Percentiles rank a stretch among this genome's conserved stretches.
Evolutionary conservation across 1,140 invertebrate genomes (phyloP).

Genomic region (Drosophila kohkoa): DNA sequence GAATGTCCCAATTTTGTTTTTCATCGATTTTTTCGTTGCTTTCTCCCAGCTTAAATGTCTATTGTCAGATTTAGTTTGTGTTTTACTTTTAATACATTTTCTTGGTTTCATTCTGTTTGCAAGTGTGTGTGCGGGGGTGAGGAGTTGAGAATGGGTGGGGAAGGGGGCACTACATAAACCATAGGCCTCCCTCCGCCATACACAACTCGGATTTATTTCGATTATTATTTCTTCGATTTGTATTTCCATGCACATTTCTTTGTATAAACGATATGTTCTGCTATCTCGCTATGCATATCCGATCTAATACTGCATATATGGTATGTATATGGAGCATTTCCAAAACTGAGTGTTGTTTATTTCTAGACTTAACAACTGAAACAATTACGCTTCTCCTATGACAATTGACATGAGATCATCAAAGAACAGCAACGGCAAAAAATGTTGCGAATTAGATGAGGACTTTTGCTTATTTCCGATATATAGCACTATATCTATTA

Average conservation of each 20-base stretch:
- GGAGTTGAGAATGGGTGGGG: not conserved
- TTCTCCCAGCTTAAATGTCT: slow-evolving; percentile 54
- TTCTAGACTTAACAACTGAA: slow-evolving; percentile 47
- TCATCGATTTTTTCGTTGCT: slow-evolving; percentile 50
- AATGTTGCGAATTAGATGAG: slow-evolving; percentile 29
- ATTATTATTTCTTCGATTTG: slow-evolving; percentile 1
- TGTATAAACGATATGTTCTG: slow-evolving; percentile 76
- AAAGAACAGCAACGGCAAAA: slow-evolving; percentile 24
- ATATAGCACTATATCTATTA: slow-evolving; percentile 16
- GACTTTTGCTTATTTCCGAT: not conserved
- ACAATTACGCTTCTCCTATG: slow-evolving; percentile 32
- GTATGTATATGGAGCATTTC: slow-evolving; percentile 7
- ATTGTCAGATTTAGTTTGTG: slow-evolving; percentile 46
- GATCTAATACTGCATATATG: not conserved
- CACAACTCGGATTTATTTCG: slow-evolving; percentile 15
- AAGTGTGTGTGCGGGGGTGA: slow-evolving; percentile 11
- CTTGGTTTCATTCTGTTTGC: slow-evolving; percentile 14
- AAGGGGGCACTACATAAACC: slow-evolving; percentile 36
- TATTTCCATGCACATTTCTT: slow-evolving; percentile 36
- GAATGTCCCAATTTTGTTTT: slow-evolving; percentile 12
- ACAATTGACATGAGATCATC: slow-evolving; percentile 73
- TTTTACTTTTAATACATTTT: slow-evolving; percentile 15
- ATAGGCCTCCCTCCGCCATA: slow-evolving; percentile 9
- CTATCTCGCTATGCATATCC: slow-evolving; percentile 46
- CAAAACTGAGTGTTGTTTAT: slow-evolving; percentile 16